Evolutionary conservation across 2,797 vertebrate species (phyloP).

Genomic region (Helarctos malayanus): DNA sequence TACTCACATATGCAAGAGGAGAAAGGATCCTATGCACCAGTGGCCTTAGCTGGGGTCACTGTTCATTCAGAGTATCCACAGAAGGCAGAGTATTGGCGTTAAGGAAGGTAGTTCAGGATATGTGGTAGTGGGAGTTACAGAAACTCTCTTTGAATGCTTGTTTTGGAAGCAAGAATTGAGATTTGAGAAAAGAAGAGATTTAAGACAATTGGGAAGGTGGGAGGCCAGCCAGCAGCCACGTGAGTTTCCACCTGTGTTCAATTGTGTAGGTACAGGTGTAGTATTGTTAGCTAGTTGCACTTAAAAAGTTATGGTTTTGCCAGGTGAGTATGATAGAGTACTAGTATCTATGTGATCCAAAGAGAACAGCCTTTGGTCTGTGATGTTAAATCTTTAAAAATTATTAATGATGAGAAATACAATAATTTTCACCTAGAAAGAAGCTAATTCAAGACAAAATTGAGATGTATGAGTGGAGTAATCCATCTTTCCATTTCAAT

Average conservation of each 20-base stretch:
- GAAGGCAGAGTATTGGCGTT: too few species aligned
- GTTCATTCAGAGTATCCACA: not conserved
- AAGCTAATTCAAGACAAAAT: conserved; percentile 36
- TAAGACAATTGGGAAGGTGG: not conserved
- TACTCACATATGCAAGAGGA: not conserved
- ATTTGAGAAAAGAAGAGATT: not conserved
- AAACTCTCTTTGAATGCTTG: not conserved
- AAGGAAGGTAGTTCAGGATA: not conserved
- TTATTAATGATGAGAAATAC: conserved; percentile 32
- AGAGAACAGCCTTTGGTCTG: not conserved
- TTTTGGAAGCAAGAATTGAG: not conserved
- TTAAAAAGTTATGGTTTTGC: not conserved
- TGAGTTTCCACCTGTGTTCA: not conserved
- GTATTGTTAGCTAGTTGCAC: not conserved
- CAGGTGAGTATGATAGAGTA: not conserved
- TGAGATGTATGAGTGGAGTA: conserved; percentile 66
- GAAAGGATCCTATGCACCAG: not conserved
- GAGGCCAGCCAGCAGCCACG: not conserved
- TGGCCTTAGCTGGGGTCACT: not conserved
- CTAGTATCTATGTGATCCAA: not conserved
- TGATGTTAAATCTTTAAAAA: not conserved
- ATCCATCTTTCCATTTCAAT: conserved; percentile 65
- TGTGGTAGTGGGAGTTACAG: not conserved
- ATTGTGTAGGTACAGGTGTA: not conserved
- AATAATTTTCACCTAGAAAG: conserved; percentile 53